Base-by-base conservation (phyloP, 2,888 invertebrate genomes). In the Amblyteles armatorius region DNA sequence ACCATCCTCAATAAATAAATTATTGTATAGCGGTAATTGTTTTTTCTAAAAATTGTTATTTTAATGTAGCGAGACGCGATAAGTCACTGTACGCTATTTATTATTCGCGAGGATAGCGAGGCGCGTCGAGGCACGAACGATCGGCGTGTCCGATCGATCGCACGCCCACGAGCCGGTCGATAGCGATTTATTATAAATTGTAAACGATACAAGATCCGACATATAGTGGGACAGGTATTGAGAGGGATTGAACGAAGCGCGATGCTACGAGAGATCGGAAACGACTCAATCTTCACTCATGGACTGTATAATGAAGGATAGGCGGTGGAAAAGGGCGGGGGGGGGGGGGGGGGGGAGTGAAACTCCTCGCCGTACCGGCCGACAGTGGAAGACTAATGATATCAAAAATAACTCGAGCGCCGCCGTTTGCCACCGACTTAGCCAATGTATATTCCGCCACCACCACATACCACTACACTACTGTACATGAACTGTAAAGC, bases 381-480 rank as follows among this genome's bases (percentile, higher is more conserved):
- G 84, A 78, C 78, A 78, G 80, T 78, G 78, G 78, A 84, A 84
- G 84, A 84, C 84, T 84, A 84, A 84, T 84, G 84, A 84, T 84
- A 84, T 84, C 84, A 81, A 81, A 84, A 84, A 84, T 81, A 84
- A 78, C 80, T 84, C 80, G 48, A 69, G 71, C 79, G 77, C 80
- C 76, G 80, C 77, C 67, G 84, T 68, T 26, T 80, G 22, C 65
- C 52, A 16, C 52, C 33, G 50, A 44, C 44, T 44, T 44, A 3
- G 13, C 16, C 44, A 13, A 65, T 76, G 74, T 55, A 52, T 55
- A 22, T 72, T 36, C 52, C 55, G 11, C 16, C 55, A 36, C 22
- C 33, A 3, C 52, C 6, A 33, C 44, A 16, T 44, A 36, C 52
- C 26, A 63, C 63, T n/a, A 22, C 63, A 57, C 55, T 13, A n/a